phyloP scores from a whole-genome alignment of 1,140 invertebrate genomes.

The Sitophilus oryzae region DNA sequence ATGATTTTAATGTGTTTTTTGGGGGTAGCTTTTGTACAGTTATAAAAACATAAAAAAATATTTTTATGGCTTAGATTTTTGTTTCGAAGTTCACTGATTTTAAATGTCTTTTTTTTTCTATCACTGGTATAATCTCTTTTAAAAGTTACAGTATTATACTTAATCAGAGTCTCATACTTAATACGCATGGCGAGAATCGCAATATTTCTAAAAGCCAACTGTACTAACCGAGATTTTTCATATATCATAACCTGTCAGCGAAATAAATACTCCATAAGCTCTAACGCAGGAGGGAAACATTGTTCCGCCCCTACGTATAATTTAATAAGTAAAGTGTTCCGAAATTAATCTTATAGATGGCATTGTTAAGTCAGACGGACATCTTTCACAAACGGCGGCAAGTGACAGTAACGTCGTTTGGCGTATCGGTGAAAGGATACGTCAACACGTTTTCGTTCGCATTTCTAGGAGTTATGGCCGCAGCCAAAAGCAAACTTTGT shows the following conservation, averaged over 20 bases:
- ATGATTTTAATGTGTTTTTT: too few relatives aligned
- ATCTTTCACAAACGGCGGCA: constrained; percentile 21
- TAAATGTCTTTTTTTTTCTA: too few relatives aligned
- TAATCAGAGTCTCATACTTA: too few relatives aligned
- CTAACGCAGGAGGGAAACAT: constrained; percentile 3
- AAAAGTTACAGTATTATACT: too few relatives aligned
- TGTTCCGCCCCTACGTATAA: constrained; percentile 21
- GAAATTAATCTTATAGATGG: constrained; percentile 29
- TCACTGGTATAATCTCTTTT: too few relatives aligned
- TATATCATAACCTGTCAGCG: constrained; percentile 12
- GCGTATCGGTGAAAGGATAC: not conserved
- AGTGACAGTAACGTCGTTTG: not conserved
- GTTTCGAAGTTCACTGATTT: too few relatives aligned
- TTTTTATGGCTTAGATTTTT: too few relatives aligned
- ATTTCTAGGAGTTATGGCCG: too few relatives aligned
- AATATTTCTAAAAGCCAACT: constrained; percentile 8
- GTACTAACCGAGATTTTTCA: constrained; percentile 6
- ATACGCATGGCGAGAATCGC: not conserved
- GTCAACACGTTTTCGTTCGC: too few relatives aligned
- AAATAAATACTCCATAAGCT: constrained; percentile 5
- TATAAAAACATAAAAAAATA: too few relatives aligned
- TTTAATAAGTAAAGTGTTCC: constrained; percentile 31
- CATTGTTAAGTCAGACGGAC: constrained; percentile 15
- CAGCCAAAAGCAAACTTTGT: too few relatives aligned
- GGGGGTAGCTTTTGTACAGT: too few relatives aligned